Conservation (phyloP, 2,113 vertebrate species). For the Anolis carolinensis region DNA sequence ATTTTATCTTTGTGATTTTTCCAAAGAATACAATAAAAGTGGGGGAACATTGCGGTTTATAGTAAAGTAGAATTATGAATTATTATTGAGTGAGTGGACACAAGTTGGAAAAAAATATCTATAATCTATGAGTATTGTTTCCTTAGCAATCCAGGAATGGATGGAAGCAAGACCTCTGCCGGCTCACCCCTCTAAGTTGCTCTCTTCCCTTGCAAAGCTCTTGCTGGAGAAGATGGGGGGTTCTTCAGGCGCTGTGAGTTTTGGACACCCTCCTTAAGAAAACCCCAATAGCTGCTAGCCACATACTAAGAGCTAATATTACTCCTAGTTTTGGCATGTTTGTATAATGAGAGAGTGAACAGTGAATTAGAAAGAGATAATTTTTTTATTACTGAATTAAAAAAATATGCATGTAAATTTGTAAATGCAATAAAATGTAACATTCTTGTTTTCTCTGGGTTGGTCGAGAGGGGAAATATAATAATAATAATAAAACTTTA, state of each 20-base stretch:
- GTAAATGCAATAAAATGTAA: background rate
- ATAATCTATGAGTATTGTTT: background rate
- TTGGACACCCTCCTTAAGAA: background rate
- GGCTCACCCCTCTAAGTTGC: constrained; percentile 73
- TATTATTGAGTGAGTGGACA: background rate
- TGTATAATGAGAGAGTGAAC: background rate
- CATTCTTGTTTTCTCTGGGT: no score
- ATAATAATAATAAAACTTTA: no score
- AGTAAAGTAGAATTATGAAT: no score
- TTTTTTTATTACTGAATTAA: background rate
- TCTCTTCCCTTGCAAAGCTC: constrained; percentile 79
- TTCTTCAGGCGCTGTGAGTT: constrained; percentile 89
- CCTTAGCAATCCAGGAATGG: constrained; percentile 87
- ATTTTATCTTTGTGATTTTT: no score
- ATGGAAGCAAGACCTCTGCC: constrained; percentile 71
- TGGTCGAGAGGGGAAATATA: no score
- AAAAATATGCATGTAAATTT: background rate
- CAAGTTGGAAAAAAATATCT: rapidly evolving
- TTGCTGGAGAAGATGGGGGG: constrained; percentile 94
- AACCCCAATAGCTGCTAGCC: background rate
- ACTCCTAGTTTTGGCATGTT: background rate
- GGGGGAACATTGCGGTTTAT: no score
- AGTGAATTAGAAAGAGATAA: background rate
- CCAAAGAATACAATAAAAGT: no score
- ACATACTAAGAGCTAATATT: background rate